phyloP scores from a whole-genome alignment of 2,797 vertebrate species.

The Morus bassanus region DNA sequence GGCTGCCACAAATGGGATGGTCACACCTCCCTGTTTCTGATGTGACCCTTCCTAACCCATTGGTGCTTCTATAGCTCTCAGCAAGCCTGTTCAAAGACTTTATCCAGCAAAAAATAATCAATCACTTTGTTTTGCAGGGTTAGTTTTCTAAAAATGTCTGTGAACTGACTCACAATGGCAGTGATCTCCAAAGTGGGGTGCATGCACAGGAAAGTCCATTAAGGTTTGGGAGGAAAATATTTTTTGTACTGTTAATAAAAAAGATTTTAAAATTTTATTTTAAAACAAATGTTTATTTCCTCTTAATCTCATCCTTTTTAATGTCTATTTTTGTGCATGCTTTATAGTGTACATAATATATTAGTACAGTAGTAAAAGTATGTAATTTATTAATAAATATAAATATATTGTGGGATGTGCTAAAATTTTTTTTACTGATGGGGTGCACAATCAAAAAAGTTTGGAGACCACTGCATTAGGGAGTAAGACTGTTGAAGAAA shows the following conservation, averaged over 20 bases:
- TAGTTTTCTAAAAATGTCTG: background rate
- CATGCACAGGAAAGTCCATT: background rate
- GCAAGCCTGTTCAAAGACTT: background rate
- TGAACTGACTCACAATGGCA: background rate
- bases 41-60: background rate
- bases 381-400: background rate
- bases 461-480: background rate
- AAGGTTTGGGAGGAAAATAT: background rate
- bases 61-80: background rate
- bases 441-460: fast-evolving
- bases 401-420: fast-evolving
- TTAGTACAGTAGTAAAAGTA: background rate
- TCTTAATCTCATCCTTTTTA: background rate
- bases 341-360: background rate
- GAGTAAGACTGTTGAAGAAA: background rate
- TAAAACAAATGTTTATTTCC: background rate
- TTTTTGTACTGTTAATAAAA: background rate
- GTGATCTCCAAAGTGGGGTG: background rate
- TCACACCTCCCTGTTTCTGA: background rate
- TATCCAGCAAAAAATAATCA: background rate
- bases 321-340: background rate
- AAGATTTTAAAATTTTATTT: background rate
- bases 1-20: background rate
- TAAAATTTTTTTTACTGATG: background rate
- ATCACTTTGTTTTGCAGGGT: background rate